Percentiles rank a stretch among this genome's conserved stretches.
phyloP scores from a whole-genome alignment of 2,797 vertebrate genomes.

The Gymnoscopelus microlampas region DNA sequence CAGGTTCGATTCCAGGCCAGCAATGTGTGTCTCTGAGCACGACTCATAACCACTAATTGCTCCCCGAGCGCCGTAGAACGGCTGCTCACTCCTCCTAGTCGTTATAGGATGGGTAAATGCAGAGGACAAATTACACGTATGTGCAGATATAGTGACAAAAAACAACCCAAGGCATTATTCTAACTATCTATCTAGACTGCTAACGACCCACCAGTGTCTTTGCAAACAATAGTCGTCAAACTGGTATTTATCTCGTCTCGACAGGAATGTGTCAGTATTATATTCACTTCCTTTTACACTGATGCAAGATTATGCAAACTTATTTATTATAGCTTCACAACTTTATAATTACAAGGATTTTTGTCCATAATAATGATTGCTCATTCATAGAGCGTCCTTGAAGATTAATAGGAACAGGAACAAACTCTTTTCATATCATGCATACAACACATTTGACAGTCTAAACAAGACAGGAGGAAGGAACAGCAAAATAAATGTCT shows the following conservation, averaged over 20 bases:
- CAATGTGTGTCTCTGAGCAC: no score
- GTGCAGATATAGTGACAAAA: no score
- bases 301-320: neutral
- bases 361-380: conserved; percentile 1
- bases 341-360: neutral
- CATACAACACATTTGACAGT: neutral
- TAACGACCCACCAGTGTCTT: neutral
- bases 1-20: no score
- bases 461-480: neutral
- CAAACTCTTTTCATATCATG: neutral
- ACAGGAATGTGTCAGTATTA: conserved; percentile 6
- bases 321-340: neutral
- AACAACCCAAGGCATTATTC: no score
- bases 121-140: no score
- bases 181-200: no score
- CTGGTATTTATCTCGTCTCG: conserved; percentile 16
- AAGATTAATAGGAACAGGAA: neutral
- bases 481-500: conserved; percentile 1
- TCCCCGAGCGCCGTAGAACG: no score
- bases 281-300: no score
- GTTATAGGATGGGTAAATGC: no score
- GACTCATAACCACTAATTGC: no score
- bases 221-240: neutral
- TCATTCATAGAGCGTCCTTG: neutral
- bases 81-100: no score